Base-by-base conservation (phyloP, 2,888 invertebrate genomes). In the Tiliacea aurago region DNA sequence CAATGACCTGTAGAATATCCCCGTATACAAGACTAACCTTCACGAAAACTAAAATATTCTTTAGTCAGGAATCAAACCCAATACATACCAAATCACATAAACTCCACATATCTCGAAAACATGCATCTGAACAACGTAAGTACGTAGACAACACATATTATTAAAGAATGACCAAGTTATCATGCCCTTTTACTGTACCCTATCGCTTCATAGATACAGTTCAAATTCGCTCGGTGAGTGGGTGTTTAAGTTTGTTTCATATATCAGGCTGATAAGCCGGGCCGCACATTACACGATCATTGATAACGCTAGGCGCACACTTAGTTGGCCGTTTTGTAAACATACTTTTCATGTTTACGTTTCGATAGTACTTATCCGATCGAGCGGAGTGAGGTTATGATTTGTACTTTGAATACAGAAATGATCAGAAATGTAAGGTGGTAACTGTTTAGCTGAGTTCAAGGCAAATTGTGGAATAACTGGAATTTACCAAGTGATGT, bases 271-370 rank as follows among this genome's bases (percentile, higher is more conserved):
- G 84, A 85, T 85, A 85, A 84, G 73, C 20, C 47, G 23, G 70
- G 71, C 76, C 81, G 70, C 84, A 84, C 76, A 84, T 81, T 85
- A 86, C 84, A 86, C 81, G 79, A 74, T 85, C 64, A 41, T 63
- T 73, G 84, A 85, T 85, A 85, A 86, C 56, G 73, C 81, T 81
- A 77, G 81, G 78, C 69, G 70, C 86, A 84, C 76, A 84, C 86
- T 85, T 84, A 82, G 84, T 77, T 70, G 73, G 61, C 41, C 86
- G 86, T 84, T 86, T 86, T 86, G 85, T 85, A 84, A 86, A 85
- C 86, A 86, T 68, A 79, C 41, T 53, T 76, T 86, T 85, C n/a
- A 85, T 85, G 85, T 86, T 80, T 86, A 76, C 76, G 73, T 65
- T 65, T 76, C 37, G 86, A 85, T 85, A 81, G 61, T 74, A 73